Base-by-base conservation (phyloP, 2,113 vertebrate genomes). In the Petromus typicus region DNA sequence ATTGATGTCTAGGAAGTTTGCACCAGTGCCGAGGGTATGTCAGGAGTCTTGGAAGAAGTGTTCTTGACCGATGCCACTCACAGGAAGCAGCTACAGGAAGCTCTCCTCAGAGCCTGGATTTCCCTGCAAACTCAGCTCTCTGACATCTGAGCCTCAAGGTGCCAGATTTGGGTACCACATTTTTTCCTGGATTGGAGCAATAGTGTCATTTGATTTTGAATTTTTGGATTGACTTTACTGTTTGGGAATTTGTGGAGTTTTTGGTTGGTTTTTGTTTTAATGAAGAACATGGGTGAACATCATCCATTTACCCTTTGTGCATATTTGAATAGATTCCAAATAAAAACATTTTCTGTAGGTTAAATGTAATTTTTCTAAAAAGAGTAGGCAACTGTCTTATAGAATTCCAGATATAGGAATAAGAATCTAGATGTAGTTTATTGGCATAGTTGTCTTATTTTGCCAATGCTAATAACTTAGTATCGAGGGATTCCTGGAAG, bases 331-430 rank as follows among this genome's bases (percentile, higher is more conserved):
- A n/a, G 37, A 64, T n/a, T 40, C 14, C 40, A 92, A 66, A 76
- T 61, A 75, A 57, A 88, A 63, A 64, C 84, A 25, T 20, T 66
- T 32, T 87, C 30, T 45, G 78, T 57, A 40, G 8, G 22, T 69
- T 84, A 69, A 82, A 32, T 87, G 22, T 75, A 48, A 80, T 67
- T 92, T 91, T 92, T 90, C 57, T 56, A 82, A 30, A 82, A 92
- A 90, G 81, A 90, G 23, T 87, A 71, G 11, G 54, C n/a, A 69
- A 34, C 5, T 71, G 2, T 67, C 9, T 25, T 73, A 73, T n/a
- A 94, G 83, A 82, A 54, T 57, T 87, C 14, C 78, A 37, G 86
- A 71, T 88, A 8, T 80, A 13, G 45, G 51, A 75, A 64, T 90
- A 45, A 25, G 69, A 83, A 45, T 86, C n/a, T 56, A 27, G 37